Conservation (phyloP, 2,113 vertebrate species). For the Carettochelys insculpta region DNA sequence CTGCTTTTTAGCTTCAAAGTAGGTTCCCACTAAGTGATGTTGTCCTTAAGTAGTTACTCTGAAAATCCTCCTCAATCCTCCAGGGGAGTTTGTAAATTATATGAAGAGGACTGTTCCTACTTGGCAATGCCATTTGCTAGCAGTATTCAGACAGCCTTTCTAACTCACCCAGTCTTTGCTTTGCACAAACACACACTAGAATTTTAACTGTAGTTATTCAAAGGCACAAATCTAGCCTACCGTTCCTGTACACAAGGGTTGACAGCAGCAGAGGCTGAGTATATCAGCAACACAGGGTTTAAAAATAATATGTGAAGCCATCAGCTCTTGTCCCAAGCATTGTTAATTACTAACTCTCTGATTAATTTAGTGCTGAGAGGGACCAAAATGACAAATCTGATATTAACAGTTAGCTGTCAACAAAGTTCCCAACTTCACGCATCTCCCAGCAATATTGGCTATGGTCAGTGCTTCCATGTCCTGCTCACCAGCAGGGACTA, state of each 20-base stretch:
- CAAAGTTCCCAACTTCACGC: background rate
- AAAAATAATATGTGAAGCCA: background rate
- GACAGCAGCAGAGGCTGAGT: background rate
- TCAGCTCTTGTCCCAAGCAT: background rate
- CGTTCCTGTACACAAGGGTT: background rate
- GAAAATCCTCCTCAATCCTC: background rate
- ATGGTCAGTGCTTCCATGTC: background rate
- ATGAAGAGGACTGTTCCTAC: background rate
- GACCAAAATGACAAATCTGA: fast-evolving
- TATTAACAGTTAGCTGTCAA: background rate
- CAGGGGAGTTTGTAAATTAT: background rate
- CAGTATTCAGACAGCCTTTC: background rate
- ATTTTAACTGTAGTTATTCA: fast-evolving
- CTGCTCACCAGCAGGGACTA: background rate
- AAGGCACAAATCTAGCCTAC: background rate
- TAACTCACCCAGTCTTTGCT: background rate
- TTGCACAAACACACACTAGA: fast-evolving
- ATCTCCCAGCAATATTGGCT: background rate
- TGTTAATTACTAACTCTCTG: background rate
- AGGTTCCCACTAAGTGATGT: background rate
- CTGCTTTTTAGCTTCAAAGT: too few relatives aligned
- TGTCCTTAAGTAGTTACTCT: background rate
- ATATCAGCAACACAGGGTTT: fast-evolving
- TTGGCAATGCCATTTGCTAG: background rate
- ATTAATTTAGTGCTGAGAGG: background rate